Base-by-base conservation (phyloP, 2,113 vertebrate genomes). In the Leiothrix lutea region DNA sequence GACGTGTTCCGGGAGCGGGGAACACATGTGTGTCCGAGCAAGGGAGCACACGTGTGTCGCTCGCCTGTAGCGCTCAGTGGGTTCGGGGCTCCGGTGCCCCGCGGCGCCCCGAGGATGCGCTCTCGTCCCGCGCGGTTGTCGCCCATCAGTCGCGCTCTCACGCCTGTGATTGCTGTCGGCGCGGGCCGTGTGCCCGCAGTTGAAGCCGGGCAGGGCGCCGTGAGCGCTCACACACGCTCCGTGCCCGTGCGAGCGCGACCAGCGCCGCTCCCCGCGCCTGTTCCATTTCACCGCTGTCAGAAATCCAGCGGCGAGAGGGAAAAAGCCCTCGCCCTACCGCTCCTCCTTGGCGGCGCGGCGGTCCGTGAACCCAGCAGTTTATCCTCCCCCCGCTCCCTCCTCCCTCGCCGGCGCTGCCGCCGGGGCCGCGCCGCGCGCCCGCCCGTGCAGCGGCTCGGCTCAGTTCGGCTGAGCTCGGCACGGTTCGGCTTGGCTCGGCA, bases 331-430 rank as follows among this genome's bases (percentile, higher is more conserved):
- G 86, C 96, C 95, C 96, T 83, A 47, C 96, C 96, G 94, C 89
- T 45, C 80, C 44, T 88, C 62, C 56, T 51, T 3, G 47, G 71
- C 80, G 73, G 92, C 86, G 72, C 75, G 35, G 90, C 87, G 57
- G 64, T 94, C 95, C 60, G 86, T 93, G 83, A 97, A 95, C 96
- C 96, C 78, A 82, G 90, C 79, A 91, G 87, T 91, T 94, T 92
- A 86, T 82, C 67, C 79, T 61, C 67, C 75, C 70, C 70, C 58
- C 58, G 24, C 75, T 65, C 75, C 44, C 82, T 66, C 70, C 74
- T 71, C 57, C 31, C 66, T 88, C 66, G 74, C 78, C 72, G n/a
- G 38, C 75, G 65, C 73, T 24, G 88, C 79, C 50, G 88, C 78
- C 78, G 65, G 71, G 81, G 82, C 85, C 48, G 75, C 16, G 85